Evolutionary conservation across 2,888 invertebrate species (phyloP).

Genomic region (Euproctis similis): DNA sequence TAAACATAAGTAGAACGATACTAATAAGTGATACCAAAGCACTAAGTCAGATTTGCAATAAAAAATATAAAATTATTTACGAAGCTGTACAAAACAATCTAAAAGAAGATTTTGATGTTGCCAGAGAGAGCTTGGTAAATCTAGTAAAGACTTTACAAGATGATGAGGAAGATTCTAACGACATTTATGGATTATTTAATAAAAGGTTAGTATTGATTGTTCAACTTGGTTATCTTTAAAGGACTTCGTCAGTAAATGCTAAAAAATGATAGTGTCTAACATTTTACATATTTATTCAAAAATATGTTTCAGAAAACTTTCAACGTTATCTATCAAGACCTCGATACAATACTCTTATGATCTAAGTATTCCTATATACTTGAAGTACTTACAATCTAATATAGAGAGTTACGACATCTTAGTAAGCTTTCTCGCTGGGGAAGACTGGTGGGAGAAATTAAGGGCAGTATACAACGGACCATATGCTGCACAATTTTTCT

Average conservation of each 20-base stretch:
- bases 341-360: slow-evolving; percentile 54
- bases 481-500: slow-evolving; percentile 40
- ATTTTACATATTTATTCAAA: background rate
- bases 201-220: slow-evolving; percentile 34
- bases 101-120: slow-evolving; percentile 29
- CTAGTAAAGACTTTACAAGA: slow-evolving; percentile 33
- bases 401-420: slow-evolving; percentile 49
- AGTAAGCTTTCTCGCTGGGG: slow-evolving; percentile 49
- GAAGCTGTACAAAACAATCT: slow-evolving; percentile 29
- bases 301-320: slow-evolving; percentile 37
- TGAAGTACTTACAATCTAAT: slow-evolving; percentile 56
- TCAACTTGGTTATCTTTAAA: too few species aligned
- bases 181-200: slow-evolving; percentile 41
- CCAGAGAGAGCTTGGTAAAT: slow-evolving; percentile 37
- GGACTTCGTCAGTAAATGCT: too few species aligned
- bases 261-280: too few species aligned
- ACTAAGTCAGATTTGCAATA: slow-evolving; percentile 47
- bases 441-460: slow-evolving; percentile 57
- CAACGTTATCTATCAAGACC: slow-evolving; percentile 33
- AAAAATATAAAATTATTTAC: slow-evolving; percentile 44
- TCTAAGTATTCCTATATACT: slow-evolving; percentile 47
- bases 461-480: slow-evolving; percentile 45
- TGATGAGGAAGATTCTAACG: slow-evolving; percentile 20
- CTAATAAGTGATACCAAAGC: slow-evolving; percentile 40
- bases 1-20: slow-evolving; percentile 39